Evolutionary conservation across 2,888 invertebrate species (phyloP).

Genomic region (Enoplolaimus lenunculus): DNA sequence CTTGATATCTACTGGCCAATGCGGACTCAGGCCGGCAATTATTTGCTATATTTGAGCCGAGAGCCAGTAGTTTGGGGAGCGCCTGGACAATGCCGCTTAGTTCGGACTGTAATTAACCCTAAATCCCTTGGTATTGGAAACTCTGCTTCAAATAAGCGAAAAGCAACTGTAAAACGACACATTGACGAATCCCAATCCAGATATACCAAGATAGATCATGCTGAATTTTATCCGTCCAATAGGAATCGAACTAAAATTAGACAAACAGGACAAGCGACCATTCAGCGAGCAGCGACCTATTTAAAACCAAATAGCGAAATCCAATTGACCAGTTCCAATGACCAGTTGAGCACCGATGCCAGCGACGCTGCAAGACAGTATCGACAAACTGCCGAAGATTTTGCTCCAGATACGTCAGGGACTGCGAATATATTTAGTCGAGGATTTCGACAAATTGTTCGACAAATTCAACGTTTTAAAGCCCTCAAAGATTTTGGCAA

Average conservation of each 20-base stretch:
- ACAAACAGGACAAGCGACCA: too few species aligned
- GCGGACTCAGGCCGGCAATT: constrained; percentile 55
- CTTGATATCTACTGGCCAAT: constrained; percentile 74
- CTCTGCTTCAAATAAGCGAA: not conserved
- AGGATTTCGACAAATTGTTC: not conserved
- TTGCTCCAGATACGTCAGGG: not conserved
- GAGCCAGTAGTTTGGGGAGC: constrained; percentile 31
- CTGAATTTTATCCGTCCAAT: too few species aligned
- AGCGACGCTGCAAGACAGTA: not conserved
- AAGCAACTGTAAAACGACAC: not conserved
- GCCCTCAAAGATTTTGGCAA: too few species aligned
- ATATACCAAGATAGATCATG: not conserved
- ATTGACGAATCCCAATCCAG: not conserved
- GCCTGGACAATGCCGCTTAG: not conserved
- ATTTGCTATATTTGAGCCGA: constrained; percentile 37
- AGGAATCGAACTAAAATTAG: too few species aligned
- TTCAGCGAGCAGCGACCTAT: too few species aligned
- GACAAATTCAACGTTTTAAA: not conserved
- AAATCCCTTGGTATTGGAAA: not conserved
- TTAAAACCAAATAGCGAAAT: too few species aligned
- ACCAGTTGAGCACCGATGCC: not conserved
- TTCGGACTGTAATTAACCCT: not conserved
- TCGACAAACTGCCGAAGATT: not conserved
- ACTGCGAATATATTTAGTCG: not conserved
- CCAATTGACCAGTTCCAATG: not conserved